Evolutionary conservation across 2,888 invertebrate genomes (phyloP).

Genomic region (Agrilus mali): DNA sequence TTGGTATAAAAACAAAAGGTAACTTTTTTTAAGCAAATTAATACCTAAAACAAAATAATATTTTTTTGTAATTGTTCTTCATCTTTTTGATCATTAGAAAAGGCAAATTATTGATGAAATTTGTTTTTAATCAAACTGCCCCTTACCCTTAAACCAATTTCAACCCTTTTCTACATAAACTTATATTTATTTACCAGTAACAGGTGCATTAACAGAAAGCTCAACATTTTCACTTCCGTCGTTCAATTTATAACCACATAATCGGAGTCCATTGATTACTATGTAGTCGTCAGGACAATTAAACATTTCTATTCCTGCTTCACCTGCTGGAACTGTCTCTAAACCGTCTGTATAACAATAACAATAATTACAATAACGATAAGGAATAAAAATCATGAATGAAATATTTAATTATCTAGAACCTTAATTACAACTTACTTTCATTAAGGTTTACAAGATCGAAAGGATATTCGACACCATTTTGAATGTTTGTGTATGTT

Average conservation of each 20-base stretch:
- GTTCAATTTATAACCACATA: slow-evolving; percentile 63
- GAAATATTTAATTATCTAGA: too few relatives aligned
- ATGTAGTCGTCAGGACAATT: slow-evolving; percentile 68
- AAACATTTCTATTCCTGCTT: slow-evolving; percentile 62
- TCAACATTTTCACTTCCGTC: slow-evolving; percentile 51
- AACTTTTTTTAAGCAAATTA: too few relatives aligned
- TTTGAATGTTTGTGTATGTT: slow-evolving; percentile 44
- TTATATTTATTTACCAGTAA: slow-evolving; percentile 41
- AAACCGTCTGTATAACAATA: slow-evolving; percentile 40
- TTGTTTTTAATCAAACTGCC: slow-evolving; percentile 1
- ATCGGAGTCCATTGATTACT: slow-evolving; percentile 51
- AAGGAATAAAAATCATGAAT: not conserved
- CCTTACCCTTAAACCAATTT: not conserved
- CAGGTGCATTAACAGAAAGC: slow-evolving; percentile 53
- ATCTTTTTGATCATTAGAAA: too few relatives aligned
- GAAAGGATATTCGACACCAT: slow-evolving; percentile 43
- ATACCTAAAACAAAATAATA: too few relatives aligned
- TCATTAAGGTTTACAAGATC: slow-evolving; percentile 55
- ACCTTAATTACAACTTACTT: slow-evolving; percentile 36
- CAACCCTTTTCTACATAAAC: not conserved
- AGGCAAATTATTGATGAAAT: too few relatives aligned
- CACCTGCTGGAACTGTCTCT: slow-evolving; percentile 48
- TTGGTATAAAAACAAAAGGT: too few relatives aligned
- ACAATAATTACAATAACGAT: slow-evolving; percentile 3
- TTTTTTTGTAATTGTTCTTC: too few relatives aligned